Evolutionary conservation across 2,113 vertebrate species (phyloP).

Genomic region (Pangasianodon gigas): DNA sequence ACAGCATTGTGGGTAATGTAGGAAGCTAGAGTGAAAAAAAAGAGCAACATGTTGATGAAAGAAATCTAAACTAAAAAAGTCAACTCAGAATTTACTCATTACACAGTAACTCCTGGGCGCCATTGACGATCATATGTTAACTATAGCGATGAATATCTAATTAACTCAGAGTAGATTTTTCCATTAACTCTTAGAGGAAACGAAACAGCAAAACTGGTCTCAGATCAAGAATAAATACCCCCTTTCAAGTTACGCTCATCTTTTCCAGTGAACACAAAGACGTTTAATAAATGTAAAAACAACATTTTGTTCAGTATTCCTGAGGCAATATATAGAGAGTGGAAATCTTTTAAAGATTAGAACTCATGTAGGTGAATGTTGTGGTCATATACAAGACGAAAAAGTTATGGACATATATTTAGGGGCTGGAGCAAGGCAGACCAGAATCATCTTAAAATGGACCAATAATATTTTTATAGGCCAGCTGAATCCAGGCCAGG

Average conservation of each 20-base stretch:
- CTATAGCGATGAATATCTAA: neutral
- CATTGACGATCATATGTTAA: neutral
- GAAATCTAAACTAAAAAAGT: neutral
- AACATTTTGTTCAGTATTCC: neutral
- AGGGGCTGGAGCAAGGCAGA: slow-evolving; percentile 4
- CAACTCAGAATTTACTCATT: neutral
- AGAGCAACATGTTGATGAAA: neutral
- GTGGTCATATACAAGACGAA: neutral
- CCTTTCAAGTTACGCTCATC: slow-evolving; percentile 17
- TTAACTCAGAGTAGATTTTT: neutral
- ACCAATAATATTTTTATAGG: slow-evolving; percentile 20
- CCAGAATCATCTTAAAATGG: slow-evolving; percentile 13
- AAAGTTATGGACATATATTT: slow-evolving; percentile 18
- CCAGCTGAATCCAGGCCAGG: slow-evolving; percentile 9
- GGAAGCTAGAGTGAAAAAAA: neutral
- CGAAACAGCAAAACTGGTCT: neutral
- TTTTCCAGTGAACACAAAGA: slow-evolving; percentile 24
- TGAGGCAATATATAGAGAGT: neutral
- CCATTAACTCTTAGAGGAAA: neutral
- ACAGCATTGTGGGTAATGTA: neutral
- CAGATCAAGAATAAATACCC: neutral
- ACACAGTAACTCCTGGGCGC: neutral
- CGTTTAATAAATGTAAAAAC: neutral
- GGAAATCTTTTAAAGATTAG: neutral
- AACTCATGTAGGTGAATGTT: neutral